Conservation (phyloP, 2,113 vertebrate genomes). For the Halcyon malimbica region DNA sequence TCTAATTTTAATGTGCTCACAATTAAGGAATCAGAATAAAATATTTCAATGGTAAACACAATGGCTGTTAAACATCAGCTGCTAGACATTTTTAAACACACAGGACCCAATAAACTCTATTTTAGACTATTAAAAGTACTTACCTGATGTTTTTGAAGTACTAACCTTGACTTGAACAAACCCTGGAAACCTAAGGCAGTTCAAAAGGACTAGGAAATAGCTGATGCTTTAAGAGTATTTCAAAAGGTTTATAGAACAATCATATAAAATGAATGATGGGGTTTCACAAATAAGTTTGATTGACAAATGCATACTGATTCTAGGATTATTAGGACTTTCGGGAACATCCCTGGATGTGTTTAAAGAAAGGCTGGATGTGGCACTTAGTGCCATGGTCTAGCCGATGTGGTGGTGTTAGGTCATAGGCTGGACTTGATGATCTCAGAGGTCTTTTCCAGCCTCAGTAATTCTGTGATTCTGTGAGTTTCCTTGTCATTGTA, state of each 20-base stretch:
- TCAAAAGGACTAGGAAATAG: not conserved
- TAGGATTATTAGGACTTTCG: not conserved
- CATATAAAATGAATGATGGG: not conserved
- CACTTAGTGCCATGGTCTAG: no score
- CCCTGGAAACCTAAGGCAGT: not conserved
- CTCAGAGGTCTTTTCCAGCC: no score
- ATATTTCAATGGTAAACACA: not conserved
- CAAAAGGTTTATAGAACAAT: not conserved
- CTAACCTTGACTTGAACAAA: not conserved
- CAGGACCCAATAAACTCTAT: not conserved
- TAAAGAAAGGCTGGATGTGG: no score
- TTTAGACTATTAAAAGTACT: not conserved
- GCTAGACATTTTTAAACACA: not conserved
- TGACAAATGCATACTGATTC: not conserved
- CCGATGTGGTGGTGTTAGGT: no score
- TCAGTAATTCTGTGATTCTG: no score
- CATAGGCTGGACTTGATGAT: no score
- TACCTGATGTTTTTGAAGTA: not conserved
- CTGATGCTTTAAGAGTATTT: not conserved
- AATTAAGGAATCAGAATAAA: not conserved
- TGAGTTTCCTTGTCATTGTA: not conserved
- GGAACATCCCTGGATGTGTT: not conserved
- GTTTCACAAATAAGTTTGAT: not conserved
- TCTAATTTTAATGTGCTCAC: not conserved
- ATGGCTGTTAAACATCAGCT: not conserved